Evolutionary conservation across 2,888 invertebrate genomes (phyloP), one percentile per base, ranked within the genome.

Genomic region (Eupithecia insigniata): DNA sequence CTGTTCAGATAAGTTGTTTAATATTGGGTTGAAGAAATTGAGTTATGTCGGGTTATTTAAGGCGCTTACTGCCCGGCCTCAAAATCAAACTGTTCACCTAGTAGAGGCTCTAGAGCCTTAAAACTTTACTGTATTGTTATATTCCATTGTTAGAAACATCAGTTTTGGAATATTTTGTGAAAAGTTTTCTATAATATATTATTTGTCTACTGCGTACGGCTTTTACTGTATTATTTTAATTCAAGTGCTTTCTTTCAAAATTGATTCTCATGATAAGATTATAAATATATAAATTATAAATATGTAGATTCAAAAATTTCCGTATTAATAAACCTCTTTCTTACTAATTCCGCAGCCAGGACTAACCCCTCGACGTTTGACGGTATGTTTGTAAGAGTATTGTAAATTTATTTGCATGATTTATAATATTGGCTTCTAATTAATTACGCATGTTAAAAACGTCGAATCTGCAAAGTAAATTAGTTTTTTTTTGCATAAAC

Each of bases 321-420:
- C 26, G 55, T 26, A 22, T 62, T 2, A 64, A 2, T 67, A 67
- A 74, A 62, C n/a, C 26, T 18, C 12, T 71, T 62, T 30, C 26
- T n/a, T 70, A 69, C 55, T 66, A 62, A 67, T 67, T 51, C 34
- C 46, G 71, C 74, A 74, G 74, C 74, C 74, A 26, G 74, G 74
- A 71, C 51, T 74, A 26, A 74, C 74, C 14, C 74, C 74, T 16
- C 69, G 74, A 51, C 71, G 74, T 64, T 65, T 74, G 39, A 74
- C 74, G 74, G 74, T 74, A 74, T 69, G 74, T 71, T 62, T 66
- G 30, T 39, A 69, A 34, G 61, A 22, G 60, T 64, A 60, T 74
- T 68, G 26, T n/a, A 61, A 68, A 22, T 28, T 60, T 22, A 43
- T 46, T 46, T 66, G 74, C 74, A 74, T 74, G 74, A 61, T 66